Base-by-base conservation (phyloP, 2,113 vertebrate species). In the Neomonachus schauinslandi region DNA sequence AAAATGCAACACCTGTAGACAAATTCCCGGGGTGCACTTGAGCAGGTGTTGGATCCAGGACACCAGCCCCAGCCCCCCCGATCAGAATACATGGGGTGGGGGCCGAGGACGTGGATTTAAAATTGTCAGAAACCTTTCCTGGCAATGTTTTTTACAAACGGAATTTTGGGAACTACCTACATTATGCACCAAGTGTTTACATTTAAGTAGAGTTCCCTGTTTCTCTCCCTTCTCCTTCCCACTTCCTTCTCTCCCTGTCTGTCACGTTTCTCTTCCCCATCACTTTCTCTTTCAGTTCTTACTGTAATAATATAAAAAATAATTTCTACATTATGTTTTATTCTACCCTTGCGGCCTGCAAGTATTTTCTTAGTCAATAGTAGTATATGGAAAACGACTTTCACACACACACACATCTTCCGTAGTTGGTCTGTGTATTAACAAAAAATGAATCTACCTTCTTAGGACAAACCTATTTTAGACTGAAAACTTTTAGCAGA, bases 21-120 rank as follows among this genome's bases (percentile, higher is more conserved):
- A 15, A 7, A 63, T 24, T 31, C 63, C 26, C 79, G 24, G 36
- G 12, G 36, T 7, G 9, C 3, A 0, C 21, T 22, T 33, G 18
- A 53, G 46, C 53, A 31, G 63, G 5, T 1, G 18, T 2, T 0
- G 1, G 28, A 7, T 76, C 76, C 51, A 31, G 59, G 55, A 19
- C 1, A 21, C 8, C 4, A n/a, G 31, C 5, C 55, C 16, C 1
- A 22, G 7, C 7, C 42, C 0, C 0, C 22, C 42, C 33, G 24
- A 4, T 8, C 39, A 33, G 11, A 67, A n/a, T 19, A n/a, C 13
- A 0, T 4, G 24, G 7, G 26, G 14, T 10, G 49, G 39, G n/a
- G 15, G 31, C 16, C 46, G 12, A 53, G 18, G 49, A 85, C 5
- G 49, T 42, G 46, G 51, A 6, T 11, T 57, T 24, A 3, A 89